These are phyloP conservation scores for Leptinotarsa peninsularis DNA, from an alignment of 2,888 invertebrate genomes.

Conservation along the genomic window DNA sequence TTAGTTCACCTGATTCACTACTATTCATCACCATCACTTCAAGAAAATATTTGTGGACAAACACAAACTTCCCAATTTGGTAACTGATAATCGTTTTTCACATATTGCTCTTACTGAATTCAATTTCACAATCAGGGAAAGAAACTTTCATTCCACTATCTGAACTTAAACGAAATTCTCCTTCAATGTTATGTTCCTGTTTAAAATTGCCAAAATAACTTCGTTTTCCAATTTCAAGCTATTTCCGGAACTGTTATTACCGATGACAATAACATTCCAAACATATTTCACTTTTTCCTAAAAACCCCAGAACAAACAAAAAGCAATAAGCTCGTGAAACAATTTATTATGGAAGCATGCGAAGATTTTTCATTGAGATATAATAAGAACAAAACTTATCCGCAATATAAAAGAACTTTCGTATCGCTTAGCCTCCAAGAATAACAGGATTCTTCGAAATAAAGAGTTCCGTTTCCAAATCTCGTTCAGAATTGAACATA, in stretches of 20 bases:
- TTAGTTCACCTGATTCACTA: too few species aligned
- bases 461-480: conserved; percentile 21
- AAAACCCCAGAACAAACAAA: conserved; percentile 7
- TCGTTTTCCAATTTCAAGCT: conserved; percentile 1
- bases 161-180: too few species aligned
- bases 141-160: too few species aligned
- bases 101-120: too few species aligned
- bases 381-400: conserved; percentile 20
- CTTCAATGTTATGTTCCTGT: not conserved
- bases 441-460: conserved; percentile 7
- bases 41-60: too few species aligned
- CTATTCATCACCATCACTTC: too few species aligned
- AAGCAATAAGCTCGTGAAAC: conserved; percentile 15
- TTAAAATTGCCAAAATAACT: not conserved
- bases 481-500: conserved; percentile 27
- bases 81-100: too few species aligned
- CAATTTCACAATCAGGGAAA: too few species aligned
- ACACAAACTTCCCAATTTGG: too few species aligned
- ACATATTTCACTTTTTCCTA: not conserved
- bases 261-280: conserved; percentile 14
- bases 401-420: conserved; percentile 10
- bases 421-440: conserved; percentile 19
- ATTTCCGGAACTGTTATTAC: conserved; percentile 7
- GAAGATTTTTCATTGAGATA: conserved; percentile 3
- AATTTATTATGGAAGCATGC: conserved; percentile 18